Evolutionary conservation across 2,113 vertebrate species (phyloP), one percentile per base, ranked within the genome.

Genomic region (Natator depressus): DNA sequence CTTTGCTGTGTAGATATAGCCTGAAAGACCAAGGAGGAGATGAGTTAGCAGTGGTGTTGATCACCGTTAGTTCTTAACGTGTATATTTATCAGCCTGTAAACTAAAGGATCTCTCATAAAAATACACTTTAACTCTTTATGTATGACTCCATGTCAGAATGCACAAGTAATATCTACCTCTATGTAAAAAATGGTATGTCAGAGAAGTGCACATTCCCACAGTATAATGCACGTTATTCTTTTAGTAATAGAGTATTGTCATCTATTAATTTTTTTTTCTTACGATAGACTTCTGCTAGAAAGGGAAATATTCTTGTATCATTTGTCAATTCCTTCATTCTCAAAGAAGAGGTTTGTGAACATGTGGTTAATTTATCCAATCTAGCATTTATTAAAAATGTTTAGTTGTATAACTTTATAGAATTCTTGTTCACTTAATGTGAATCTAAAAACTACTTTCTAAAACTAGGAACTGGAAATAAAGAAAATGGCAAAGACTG

Each of bases 401-500:
- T 38, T 35, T 72, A 38, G n/a, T 11, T 38, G n/a, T 72, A 72
- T 72, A 22, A 72, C 65, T 69, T 69, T 69, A n/a, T 8, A 35
- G 35, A 69, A 69, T n/a, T 19, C 62, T 69, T 72, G 65, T 38
- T 20, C 65, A 38, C 19, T 10, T 72, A 72, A 72, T 78, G 75
- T 78, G 29, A 16, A 65, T 35, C 50, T 84, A 89, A 84, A 80
- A 59, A 22, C 11, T 27, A 5, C 11, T 65, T 42, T 59, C 89
- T 75, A 76, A 80, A 38, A 62, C 84, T 95, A 99, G 99, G 99
- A 99, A 93, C 98, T 99, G 97, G 99, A 99, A 98, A 99, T 99
- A 89, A 99, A 99, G 98, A 99, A 99, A 98, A 99, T 99, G 99
- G 99, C 99, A 35, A 99, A 99, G 96, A 98, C 98, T 38, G 99